Conservation (phyloP, 1,140 invertebrate species). For the Watersipora subatra region DNA sequence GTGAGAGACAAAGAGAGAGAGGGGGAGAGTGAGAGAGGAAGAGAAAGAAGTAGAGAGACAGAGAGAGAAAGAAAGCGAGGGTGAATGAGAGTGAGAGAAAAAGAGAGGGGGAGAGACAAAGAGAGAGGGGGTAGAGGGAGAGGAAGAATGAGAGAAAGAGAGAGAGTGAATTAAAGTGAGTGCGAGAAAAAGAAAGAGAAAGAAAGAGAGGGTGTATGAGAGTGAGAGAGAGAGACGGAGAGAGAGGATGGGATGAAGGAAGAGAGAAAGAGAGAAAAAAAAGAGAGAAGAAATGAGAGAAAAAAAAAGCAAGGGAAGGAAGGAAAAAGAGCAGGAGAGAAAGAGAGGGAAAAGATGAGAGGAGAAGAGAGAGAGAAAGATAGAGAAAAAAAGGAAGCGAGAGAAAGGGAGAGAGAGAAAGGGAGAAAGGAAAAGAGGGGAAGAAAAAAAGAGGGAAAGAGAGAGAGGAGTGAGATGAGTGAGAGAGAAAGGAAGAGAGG, state of each 20-base stretch:
- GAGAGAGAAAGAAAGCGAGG: not conserved
- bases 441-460: slow-evolving; percentile 5
- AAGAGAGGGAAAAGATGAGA: not conserved
- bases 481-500: no score
- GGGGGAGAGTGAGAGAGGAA: no score
- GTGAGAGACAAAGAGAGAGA: no score
- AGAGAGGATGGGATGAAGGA: not conserved
- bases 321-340: not conserved
- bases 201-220: not conserved
- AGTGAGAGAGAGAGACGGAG: not conserved
- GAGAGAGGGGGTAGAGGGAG: slow-evolving; percentile 1
- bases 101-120: not conserved
- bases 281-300: not conserved
- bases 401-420: slow-evolving; percentile 6
- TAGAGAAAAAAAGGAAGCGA: slow-evolving; percentile 1
- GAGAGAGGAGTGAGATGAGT: no score
- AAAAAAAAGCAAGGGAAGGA: not conserved
- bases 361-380: slow-evolving; percentile 1
- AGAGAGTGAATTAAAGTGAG: not conserved
- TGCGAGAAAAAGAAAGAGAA: not conserved
- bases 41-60: not conserved
- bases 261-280: not conserved
- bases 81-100: not conserved
- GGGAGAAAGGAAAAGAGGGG: slow-evolving; percentile 8
- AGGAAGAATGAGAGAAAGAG: slow-evolving; percentile 1